Conservation (phyloP, 2,797 vertebrate genomes). For the Eurystomus glaucurus region DNA sequence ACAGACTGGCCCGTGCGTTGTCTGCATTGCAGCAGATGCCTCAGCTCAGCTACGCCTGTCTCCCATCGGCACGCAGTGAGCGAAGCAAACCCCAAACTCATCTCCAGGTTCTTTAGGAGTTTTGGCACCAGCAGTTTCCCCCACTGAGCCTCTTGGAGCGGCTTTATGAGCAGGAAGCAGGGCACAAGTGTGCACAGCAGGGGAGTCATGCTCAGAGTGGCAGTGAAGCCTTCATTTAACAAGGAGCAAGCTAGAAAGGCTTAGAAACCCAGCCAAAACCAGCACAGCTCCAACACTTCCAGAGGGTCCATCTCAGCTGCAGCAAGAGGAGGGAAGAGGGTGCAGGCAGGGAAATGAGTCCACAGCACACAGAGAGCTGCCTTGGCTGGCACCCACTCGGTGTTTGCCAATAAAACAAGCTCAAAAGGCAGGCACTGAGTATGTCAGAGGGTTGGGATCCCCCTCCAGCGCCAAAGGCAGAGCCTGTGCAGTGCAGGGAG, state of each 20-base stretch:
- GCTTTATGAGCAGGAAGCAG: neutral
- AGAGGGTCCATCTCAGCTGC: neutral
- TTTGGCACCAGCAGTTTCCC: neutral
- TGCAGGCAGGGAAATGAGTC: neutral
- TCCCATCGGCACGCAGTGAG: rapidly evolving
- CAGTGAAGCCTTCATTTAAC: neutral
- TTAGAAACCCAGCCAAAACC: neutral
- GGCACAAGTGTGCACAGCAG: neutral
- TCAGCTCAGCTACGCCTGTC: rapidly evolving
- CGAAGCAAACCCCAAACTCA: neutral
- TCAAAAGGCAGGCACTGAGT: neutral
- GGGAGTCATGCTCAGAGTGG: neutral
- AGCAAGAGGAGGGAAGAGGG: neutral
- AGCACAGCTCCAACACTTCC: neutral
- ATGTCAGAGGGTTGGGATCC: neutral
- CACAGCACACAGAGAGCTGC: neutral
- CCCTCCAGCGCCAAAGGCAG: neutral
- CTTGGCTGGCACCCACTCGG: neutral
- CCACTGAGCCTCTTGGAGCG: rapidly evolving
- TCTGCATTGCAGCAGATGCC: neutral
- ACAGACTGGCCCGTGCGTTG: rapidly evolving
- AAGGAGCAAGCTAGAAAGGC: neutral
- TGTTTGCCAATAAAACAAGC: neutral
- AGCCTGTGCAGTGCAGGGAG: neutral
- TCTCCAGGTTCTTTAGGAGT: neutral